These are phyloP conservation scores for Sorex maritimensis DNA, from an alignment of 2,797 vertebrate species.

Conservation along the genomic window DNA sequence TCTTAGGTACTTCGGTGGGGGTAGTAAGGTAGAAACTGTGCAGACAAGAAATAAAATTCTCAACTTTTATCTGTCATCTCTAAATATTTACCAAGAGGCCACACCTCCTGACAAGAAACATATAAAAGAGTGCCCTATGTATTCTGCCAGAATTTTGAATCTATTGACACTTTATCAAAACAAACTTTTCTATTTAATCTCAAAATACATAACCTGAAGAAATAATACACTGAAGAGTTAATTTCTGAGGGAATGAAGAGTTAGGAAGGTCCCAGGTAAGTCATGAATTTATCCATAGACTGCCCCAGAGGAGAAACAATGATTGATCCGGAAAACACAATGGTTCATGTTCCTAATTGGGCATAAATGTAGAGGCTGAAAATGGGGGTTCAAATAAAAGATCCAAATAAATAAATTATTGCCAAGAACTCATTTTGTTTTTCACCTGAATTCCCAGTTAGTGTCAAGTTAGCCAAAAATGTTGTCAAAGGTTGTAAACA, in stretches of 20 bases:
- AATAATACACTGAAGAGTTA: neutral
- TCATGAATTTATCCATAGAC: neutral
- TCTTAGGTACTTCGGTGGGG: too few relatives aligned
- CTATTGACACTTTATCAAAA: constrained; percentile 45
- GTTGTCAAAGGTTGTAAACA: constrained; percentile 71
- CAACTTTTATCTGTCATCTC: constrained; percentile 15
- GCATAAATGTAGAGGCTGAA: neutral
- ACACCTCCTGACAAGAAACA: neutral
- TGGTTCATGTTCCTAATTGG: neutral
- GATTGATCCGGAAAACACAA: neutral
- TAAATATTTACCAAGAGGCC: constrained; percentile 44
- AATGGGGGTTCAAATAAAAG: neutral
- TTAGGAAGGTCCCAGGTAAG: constrained; percentile 5
- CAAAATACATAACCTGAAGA: neutral
- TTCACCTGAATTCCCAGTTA: constrained; percentile 69
- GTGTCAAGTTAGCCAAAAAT: constrained; percentile 65
- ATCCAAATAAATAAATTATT: constrained; percentile 46
- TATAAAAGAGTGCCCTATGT: neutral
- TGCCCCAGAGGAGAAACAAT: constrained; percentile 20
- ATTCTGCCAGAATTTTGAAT: constrained; percentile 21
- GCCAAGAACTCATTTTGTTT: constrained; percentile 62
- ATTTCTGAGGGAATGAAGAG: neutral
- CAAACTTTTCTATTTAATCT: neutral
- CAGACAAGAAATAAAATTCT: constrained; percentile 20
- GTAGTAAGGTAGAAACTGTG: too few relatives aligned